Evolutionary conservation across 1,140 invertebrate species (phyloP).

Genomic region (Littorina saxatilis): DNA sequence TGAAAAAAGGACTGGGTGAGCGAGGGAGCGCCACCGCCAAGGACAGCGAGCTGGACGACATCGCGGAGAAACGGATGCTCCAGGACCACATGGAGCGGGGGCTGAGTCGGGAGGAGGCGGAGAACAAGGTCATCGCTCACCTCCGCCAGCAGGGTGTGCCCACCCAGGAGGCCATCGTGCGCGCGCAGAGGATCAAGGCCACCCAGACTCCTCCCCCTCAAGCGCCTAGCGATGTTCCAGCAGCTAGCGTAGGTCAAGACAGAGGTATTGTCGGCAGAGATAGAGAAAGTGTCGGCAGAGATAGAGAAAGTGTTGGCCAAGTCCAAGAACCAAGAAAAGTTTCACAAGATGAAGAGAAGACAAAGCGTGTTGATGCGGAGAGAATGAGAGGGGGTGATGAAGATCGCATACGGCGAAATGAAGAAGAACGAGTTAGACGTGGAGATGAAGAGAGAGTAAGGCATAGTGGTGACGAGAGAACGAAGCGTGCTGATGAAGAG

Average conservation of each 20-base stretch:
- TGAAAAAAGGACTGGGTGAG: neutral
- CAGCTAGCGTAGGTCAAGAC: no score
- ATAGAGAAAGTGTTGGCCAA: no score
- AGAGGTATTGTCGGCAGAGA: neutral
- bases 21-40: neutral
- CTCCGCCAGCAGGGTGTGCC: slow-evolving; percentile 18
- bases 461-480: no score
- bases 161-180: slow-evolving; percentile 28
- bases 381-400: no score
- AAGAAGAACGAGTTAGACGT: no score
- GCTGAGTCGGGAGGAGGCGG: slow-evolving; percentile 6
- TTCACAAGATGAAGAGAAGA: no score
- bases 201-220: no score
- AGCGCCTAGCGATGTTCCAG: neutral
- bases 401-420: neutral
- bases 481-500: neutral
- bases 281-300: no score
- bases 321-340: no score
- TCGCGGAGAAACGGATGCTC: slow-evolving; percentile 22
- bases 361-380: no score
- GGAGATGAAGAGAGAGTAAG: neutral
- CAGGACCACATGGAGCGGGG: slow-evolving; percentile 20
- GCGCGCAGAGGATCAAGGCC: slow-evolving; percentile 24
- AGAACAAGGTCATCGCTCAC: slow-evolving; percentile 28
- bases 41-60: neutral